Evolutionary conservation across 1,140 invertebrate species (phyloP).

Genomic region (Pogonognathellus flavescens): DNA sequence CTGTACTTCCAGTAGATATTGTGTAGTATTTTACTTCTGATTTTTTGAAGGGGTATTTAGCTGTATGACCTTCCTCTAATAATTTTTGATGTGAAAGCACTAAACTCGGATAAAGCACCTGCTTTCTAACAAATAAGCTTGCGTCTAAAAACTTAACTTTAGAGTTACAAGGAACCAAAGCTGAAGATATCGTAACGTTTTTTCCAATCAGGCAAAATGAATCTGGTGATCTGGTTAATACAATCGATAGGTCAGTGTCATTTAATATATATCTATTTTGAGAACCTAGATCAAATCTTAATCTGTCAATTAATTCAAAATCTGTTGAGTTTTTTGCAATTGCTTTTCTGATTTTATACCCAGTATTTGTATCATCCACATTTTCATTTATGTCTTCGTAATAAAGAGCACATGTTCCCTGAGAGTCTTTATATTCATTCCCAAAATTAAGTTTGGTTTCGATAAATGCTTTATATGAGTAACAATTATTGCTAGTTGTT

Average conservation of each 20-base stretch:
- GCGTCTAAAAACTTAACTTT: neutral
- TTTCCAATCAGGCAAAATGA: neutral
- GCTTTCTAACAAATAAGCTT: neutral
- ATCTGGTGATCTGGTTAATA: neutral
- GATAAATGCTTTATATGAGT: neutral
- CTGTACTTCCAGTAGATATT: neutral
- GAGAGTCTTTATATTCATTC: conserved; percentile 16
- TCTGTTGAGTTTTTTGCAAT: neutral
- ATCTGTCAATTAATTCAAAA: neutral
- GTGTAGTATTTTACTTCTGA: neutral
- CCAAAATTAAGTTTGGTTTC: neutral
- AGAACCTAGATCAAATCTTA: neutral
- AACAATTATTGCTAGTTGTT: neutral
- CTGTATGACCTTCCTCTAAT: neutral
- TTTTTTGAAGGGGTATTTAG: neutral
- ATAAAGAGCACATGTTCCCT: conserved; percentile 4
- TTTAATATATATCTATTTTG: neutral
- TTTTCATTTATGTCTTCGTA: neutral
- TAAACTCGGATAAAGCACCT: neutral
- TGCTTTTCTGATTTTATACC: neutral
- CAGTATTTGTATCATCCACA: neutral
- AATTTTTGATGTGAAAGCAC: neutral
- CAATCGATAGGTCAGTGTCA: neutral
- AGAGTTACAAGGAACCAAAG: neutral
- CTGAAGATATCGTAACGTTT: neutral